Percentiles rank a stretch among this genome's conserved stretches.
Evolutionary conservation across 2,113 vertebrate species (phyloP).

Genomic region (Artemisiospiza belli): DNA sequence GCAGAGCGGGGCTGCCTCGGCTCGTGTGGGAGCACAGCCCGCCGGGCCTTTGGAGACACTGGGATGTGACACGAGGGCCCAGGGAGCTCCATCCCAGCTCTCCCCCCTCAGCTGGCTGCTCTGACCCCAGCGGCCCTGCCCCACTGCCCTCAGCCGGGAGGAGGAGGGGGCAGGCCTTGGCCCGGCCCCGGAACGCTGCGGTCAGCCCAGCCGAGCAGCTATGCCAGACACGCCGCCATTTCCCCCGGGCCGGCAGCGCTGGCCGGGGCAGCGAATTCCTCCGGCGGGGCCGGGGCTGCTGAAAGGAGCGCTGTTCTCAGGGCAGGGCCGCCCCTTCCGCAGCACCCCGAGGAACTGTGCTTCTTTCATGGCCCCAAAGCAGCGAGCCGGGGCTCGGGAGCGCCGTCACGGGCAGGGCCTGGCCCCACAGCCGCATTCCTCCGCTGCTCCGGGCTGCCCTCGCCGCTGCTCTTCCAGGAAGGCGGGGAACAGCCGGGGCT

Average conservation of each 20-base stretch:
- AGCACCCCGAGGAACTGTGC: neutral
- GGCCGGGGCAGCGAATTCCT: conserved; percentile 5
- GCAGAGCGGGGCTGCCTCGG: fast-evolving
- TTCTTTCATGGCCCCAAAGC: neutral
- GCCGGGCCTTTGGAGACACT: neutral
- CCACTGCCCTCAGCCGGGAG: neutral
- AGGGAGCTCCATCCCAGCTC: neutral
- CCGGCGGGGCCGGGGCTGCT: neutral
- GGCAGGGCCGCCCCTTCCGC: neutral
- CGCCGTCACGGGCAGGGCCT: neutral
- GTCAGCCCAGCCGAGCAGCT: conserved; percentile 1
- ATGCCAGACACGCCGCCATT: conserved; percentile 12
- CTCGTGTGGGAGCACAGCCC: neutral
- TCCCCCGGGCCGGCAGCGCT: conserved; percentile 7
- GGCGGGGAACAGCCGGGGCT: neutral
- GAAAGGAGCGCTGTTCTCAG: conserved; percentile 30
- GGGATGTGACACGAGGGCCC: fast-evolving
- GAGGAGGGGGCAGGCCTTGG: neutral
- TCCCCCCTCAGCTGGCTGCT: neutral
- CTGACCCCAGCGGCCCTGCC: neutral
- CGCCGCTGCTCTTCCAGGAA: neutral
- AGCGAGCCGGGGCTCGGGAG: neutral
- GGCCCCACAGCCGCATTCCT: neutral
- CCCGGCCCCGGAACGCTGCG: neutral
- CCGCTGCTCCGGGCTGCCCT: neutral